These are phyloP conservation scores for Coreoperca whiteheadi DNA, from an alignment of 2,113 vertebrate genomes.

Conservation along the genomic window DNA sequence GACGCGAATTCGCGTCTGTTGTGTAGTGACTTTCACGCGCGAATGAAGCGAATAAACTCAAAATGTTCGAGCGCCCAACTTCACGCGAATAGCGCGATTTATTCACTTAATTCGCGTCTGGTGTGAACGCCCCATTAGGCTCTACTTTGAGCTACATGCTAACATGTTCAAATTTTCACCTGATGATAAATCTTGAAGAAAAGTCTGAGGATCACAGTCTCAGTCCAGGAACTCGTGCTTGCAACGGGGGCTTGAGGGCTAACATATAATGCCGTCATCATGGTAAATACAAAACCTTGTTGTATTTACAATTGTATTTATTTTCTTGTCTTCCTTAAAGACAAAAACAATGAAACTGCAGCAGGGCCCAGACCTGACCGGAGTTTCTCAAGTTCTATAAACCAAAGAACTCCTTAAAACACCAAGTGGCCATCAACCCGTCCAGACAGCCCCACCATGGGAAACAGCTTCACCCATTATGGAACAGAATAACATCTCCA, in stretches of 20 bases:
- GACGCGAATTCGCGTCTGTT: too few relatives aligned
- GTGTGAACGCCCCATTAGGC: too few relatives aligned
- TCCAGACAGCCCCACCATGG: constrained; percentile 40
- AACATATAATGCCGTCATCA: not conserved
- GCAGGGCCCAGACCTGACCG: not conserved
- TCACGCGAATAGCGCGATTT: too few relatives aligned
- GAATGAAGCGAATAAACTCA: too few relatives aligned
- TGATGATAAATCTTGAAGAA: not conserved
- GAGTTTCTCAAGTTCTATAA: constrained; percentile 20
- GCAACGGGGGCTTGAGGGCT: not conserved
- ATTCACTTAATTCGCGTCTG: too few relatives aligned
- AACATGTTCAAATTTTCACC: not conserved
- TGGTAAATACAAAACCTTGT: not conserved
- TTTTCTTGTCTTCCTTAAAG: constrained; percentile 5
- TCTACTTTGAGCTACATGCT: not conserved
- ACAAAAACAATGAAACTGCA: not conserved
- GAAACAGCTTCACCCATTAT: constrained; percentile 51
- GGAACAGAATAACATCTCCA: constrained; percentile 57
- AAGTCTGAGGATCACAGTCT: not conserved
- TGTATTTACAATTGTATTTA: too few relatives aligned
- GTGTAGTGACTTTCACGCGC: too few relatives aligned
- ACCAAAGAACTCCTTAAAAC: constrained; percentile 9
- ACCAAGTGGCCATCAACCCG: constrained; percentile 2
- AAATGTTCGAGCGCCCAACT: too few relatives aligned
- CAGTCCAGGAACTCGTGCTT: not conserved